These are phyloP conservation scores for Bovichtus variegatus DNA, from an alignment of 2,797 vertebrate genomes.

Conservation along the genomic window DNA sequence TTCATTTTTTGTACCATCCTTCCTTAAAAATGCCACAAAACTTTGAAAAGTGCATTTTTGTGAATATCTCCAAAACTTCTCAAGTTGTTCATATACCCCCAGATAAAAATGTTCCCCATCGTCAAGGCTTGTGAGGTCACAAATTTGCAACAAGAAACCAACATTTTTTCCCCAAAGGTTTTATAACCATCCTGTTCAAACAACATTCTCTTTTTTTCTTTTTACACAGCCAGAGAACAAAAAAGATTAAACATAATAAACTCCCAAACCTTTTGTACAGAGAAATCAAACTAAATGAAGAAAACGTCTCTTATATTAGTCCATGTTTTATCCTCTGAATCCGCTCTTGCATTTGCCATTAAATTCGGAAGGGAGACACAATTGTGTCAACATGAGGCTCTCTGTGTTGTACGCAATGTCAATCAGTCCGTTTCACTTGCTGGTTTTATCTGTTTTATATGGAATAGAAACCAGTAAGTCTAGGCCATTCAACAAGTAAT, in stretches of 20 bases:
- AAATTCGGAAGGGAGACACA: constrained; percentile 83
- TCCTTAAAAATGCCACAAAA: constrained; percentile 90
- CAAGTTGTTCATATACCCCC: constrained; percentile 74
- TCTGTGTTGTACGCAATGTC: constrained; percentile 85
- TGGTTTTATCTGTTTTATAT: constrained; percentile 80
- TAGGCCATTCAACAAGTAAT: constrained; percentile 82
- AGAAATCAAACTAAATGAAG: constrained; percentile 90
- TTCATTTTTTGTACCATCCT: constrained; percentile 84
- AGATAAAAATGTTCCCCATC: constrained; percentile 80
- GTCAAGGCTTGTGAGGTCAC: constrained; percentile 87
- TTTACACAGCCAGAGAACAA: constrained; percentile 89
- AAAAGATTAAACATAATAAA: constrained; percentile 90
- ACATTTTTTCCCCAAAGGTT: constrained; percentile 86
- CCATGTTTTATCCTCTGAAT: constrained; percentile 86
- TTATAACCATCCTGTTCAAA: constrained; percentile 90
- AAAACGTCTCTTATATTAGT: constrained; percentile 90
- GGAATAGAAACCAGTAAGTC: constrained; percentile 85
- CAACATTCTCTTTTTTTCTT: constrained; percentile 85
- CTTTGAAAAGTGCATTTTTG: constrained; percentile 88
- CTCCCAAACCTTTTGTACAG: constrained; percentile 91
- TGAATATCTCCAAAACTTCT: constrained; percentile 82
- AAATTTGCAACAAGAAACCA: constrained; percentile 89
- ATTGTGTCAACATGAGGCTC: constrained; percentile 84
- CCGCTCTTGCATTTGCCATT: constrained; percentile 83
- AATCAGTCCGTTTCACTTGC: constrained; percentile 78